Base-by-base conservation (phyloP, 2,113 vertebrate genomes). In the Fregata magnificens region DNA sequence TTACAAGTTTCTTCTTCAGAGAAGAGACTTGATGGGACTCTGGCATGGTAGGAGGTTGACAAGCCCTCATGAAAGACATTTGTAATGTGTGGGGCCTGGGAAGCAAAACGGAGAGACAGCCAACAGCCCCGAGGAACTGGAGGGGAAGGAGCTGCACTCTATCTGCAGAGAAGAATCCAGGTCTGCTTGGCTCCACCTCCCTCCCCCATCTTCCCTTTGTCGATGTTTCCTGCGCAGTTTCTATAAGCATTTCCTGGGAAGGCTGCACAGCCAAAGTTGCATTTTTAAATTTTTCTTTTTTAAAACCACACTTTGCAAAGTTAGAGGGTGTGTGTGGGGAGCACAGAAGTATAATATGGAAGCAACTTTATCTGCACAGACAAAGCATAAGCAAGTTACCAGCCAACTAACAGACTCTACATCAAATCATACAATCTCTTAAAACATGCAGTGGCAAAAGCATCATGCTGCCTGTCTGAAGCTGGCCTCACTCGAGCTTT, bases 71-170 rank as follows among this genome's bases (percentile, higher is more conserved):
- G 59, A 90, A 95, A 95, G 85, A 44, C 65, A 49, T 82, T 84
- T 93, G 86, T 95, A 47, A 77, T 3, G 49, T 55, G 90, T 90
- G 94, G 83, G 90, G 92, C 79, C 82, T 86, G 63, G 88, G 88
- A 91, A 89, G 61, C 52, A 84, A 44, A 38, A 45, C 3, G 52
- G 76, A 91, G 72, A 84, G 78, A 55, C 62, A 61, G 66, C 50
- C 84, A 42, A 15, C 10, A 49, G 86, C 52, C 72, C 79, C 0
- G 21, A 78, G 91, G 93, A 90, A 50, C 66, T 29, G 56, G 14
- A 70, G 63, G 50, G 58, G 86, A 90, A 88, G 81, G 71, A 34
- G 56, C 66, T 88, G 71, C 92, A 88, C 26, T 50, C 36, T 19
- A 29, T 76, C 67, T 22, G 4, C 34, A 13, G 59, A 62, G 47